Evolutionary conservation across 2,797 vertebrate species (phyloP).

Genomic region (Lophotriccus pileatus): DNA sequence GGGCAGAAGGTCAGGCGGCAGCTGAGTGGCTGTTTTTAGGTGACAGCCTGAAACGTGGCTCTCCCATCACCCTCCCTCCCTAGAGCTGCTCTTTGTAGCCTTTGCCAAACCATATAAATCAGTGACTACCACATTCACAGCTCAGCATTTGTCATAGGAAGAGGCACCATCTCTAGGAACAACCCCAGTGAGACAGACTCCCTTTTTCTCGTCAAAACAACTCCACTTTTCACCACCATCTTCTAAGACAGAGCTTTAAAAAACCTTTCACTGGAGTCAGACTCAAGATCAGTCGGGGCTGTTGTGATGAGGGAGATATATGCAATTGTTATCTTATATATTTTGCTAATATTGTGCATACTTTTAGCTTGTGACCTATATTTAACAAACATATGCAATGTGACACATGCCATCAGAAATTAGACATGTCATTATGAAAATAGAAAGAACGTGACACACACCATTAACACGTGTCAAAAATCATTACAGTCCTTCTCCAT

Average conservation of each 20-base stretch:
- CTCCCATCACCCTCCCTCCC: not conserved
- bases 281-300: not conserved
- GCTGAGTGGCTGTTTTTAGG: not conserved
- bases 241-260: not conserved
- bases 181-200: not conserved
- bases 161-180: not conserved
- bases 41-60: not conserved
- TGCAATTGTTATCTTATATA: not conserved
- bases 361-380: conserved; percentile 42
- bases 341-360: conserved; percentile 2
- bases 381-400: conserved; percentile 32
- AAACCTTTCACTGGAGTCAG: not conserved
- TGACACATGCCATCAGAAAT: conserved; percentile 49
- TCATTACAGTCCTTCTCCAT: not conserved
- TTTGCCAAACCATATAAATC: not conserved
- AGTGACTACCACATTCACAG: not conserved
- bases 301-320: not conserved
- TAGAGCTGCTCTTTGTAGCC: not conserved
- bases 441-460: conserved; percentile 36
- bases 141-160: not conserved
- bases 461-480: conserved; percentile 33
- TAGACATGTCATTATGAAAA: not conserved
- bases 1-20: not conserved
- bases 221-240: not conserved
- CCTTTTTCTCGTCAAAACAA: not conserved